Conservation (phyloP, 2,888 invertebrate species). For the Atethmia centrago region DNA sequence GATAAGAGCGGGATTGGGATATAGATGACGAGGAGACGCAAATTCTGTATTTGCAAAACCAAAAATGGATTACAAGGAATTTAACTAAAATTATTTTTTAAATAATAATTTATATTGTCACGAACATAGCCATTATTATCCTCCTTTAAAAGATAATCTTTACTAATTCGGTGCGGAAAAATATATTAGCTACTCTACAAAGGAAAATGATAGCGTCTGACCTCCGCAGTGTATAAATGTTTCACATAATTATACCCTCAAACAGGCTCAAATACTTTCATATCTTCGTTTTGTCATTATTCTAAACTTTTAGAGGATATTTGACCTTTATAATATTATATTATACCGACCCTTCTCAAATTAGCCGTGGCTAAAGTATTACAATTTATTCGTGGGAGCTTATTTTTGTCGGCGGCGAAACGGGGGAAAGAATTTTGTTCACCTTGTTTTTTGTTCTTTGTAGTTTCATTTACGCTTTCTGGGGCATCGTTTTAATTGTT, state of each 20-base stretch:
- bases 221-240: slow-evolving; percentile 9
- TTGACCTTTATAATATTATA: slow-evolving; percentile 34
- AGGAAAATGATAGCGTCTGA: background rate
- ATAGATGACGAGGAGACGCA: too few species aligned
- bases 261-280: slow-evolving; percentile 30
- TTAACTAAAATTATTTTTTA: background rate
- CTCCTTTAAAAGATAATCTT: background rate
- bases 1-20: too few species aligned
- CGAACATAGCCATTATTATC: background rate
- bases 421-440: background rate
- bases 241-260: slow-evolving; percentile 15
- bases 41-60: background rate
- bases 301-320: slow-evolving; percentile 18
- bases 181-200: background rate
- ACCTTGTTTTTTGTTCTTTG: slow-evolving; percentile 20
- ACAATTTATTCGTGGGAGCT: slow-evolving; percentile 34
- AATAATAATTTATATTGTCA: background rate
- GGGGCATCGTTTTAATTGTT: background rate
- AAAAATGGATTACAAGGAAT: background rate
- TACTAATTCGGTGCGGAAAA: background rate
- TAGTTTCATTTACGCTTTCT: background rate
- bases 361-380: slow-evolving; percentile 40
- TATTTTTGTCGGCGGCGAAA: slow-evolving; percentile 37
- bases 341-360: slow-evolving; percentile 55
- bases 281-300: slow-evolving; percentile 35